Evolutionary conservation across 2,888 invertebrate species (phyloP), one percentile per base, ranked within the genome.

Genomic region (Mythimna pallens): DNA sequence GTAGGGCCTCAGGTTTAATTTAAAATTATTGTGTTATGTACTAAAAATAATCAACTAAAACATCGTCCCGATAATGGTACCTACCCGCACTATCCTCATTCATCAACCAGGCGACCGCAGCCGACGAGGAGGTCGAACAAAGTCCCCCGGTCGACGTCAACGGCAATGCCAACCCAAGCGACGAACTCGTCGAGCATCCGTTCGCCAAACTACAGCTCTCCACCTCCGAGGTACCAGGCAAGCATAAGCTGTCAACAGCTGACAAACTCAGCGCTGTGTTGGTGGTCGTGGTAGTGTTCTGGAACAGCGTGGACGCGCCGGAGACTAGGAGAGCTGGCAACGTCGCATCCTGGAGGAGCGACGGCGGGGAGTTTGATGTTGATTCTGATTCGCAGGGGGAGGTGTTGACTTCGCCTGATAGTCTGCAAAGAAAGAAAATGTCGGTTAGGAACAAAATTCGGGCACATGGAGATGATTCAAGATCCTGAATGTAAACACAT

Each of bases 321-420:
- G 95, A 94, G 22, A 95, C 95, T 94, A 96, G 89, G 63, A 96
- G 92, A 69, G 95, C 93, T 78, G 96, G 95, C 71, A 96, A 90
- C 72, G 94, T 87, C 76, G 92, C 94, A 92, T 96, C 95, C 82
- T 95, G 96, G 36, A 96, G 93, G 50, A 95, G 83, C 25, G 95
- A 94, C 64, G 94, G 95, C 43, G 97, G 97, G 10, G 97, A 97
- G 83, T 97, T 97, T 80, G 97, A 97, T 14, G 97, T 97, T 30
- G 97, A 97, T 87, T 97, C 97, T 40, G 97, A 97, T 90, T 97
- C 97, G 91, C 97, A 97, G 12, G 97, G 97, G 86, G 97, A 96
- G 85, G 95, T 87, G 93, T 96, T 95, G 93, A 94, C 89, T 89
- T 96, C 96, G 79, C 92, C 92, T 82, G 96, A 95, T 86, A 96